Evolutionary conservation across 2,888 invertebrate species (phyloP), one percentile per base, ranked within the genome.

Genomic region (Geophilus truncorum): DNA sequence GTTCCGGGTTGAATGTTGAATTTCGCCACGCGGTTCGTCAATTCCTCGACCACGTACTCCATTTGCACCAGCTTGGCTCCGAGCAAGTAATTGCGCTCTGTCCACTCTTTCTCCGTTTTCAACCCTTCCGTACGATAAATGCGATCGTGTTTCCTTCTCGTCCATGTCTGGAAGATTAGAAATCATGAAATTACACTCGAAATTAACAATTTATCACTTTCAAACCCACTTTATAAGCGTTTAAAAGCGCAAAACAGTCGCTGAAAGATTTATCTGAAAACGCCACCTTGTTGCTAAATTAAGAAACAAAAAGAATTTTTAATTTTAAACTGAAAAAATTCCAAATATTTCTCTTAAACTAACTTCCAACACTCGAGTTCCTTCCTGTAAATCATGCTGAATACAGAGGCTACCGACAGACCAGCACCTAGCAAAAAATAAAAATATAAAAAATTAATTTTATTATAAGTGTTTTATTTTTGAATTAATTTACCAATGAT

Each of bases 241-340:
- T 93, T 5, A 93, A 89, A 83, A 93, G 91, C 0, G 95, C 93
- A 82, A 97, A 90, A 81, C 93, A 91, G 87, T 98, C 98, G 85
- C 96, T 94, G 87, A 92, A 90, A 0, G 94, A 93, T 0, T 92
- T 92, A 85, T 92, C 92, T 0, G 96, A 91, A 94, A 95, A 97
- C 0, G 90, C 88, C 21, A 95, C 87, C 86, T 93, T 93, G 15
- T 93, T 91, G 84, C 92, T 91, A 86, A 92, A 95, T n/a, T n/a
- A n/a, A n/a, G n/a, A 0, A 92, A 91, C 79, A 91, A 89, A 12
- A 77, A 36, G 23, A 78, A 80, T 23, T 79, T 9, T 51, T 18
- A 18, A 9, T n/a, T 10, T 70, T 1, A 2, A 70, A 70, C 62
- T 21, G 10, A n/a, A 15, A 3, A n/a, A 2, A 3, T 1, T n/a